Conservation (phyloP, 2,797 vertebrate species). For the Esox masquinongy region DNA sequence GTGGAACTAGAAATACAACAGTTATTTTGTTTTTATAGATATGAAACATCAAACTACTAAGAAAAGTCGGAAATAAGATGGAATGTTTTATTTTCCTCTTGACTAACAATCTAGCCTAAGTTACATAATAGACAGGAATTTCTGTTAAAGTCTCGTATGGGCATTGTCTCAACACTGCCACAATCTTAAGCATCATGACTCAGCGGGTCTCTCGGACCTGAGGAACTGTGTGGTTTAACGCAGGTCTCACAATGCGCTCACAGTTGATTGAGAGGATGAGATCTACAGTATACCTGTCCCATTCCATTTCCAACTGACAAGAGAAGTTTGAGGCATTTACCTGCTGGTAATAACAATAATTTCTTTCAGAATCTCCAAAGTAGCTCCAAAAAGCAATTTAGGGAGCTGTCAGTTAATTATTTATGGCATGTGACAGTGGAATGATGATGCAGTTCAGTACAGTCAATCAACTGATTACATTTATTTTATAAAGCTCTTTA, state of each 20-base stretch:
- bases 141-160: neutral
- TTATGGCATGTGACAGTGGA: too few relatives aligned
- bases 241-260: neutral
- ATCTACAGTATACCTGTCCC: neutral
- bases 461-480: too few relatives aligned
- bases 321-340: too few relatives aligned
- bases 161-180: slow-evolving; percentile 1
- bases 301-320: slow-evolving; percentile 8
- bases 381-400: too few relatives aligned
- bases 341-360: too few relatives aligned
- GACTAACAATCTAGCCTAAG: neutral
- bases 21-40: slow-evolving; percentile 3
- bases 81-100: neutral
- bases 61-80: neutral
- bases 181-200: neutral
- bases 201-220: neutral
- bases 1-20: slow-evolving; percentile 28
- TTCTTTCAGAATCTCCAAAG: too few relatives aligned
- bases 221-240: neutral
- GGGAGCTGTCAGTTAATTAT: too few relatives aligned
- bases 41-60: neutral
- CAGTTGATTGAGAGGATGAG: neutral
- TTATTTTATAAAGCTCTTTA: too few relatives aligned
- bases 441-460: too few relatives aligned
- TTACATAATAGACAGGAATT: neutral